A percentile compares a stretch with the other conserved stretches of the same genome.
Evolutionary conservation across 2,888 invertebrate genomes (phyloP).

Genomic region (Tipula helvola): DNA sequence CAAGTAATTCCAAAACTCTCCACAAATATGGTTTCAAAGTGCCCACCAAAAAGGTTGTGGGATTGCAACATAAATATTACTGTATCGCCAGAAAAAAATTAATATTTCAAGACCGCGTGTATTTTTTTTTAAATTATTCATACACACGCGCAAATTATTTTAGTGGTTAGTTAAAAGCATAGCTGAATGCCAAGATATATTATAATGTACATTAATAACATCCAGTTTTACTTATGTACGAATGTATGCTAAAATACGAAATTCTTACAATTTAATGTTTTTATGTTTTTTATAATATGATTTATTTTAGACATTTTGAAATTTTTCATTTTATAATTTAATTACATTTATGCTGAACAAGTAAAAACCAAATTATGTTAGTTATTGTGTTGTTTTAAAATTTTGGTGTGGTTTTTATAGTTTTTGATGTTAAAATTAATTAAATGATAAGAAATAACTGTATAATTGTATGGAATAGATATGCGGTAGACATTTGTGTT

Average conservation of each 20-base stretch:
- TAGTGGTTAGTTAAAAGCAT: neutral
- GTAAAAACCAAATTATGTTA: neutral
- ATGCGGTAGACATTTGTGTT: neutral
- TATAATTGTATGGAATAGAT: neutral
- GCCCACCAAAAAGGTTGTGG: no score
- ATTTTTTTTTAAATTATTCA: neutral
- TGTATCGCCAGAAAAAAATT: neutral
- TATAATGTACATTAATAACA: neutral
- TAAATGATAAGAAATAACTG: neutral
- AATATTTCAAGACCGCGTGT: neutral
- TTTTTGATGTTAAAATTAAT: neutral
- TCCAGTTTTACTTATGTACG: neutral
- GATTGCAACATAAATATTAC: neutral
- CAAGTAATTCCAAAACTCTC: neutral
- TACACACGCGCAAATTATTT: neutral
- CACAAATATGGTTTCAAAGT: neutral
- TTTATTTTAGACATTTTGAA: neutral
- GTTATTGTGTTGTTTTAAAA: neutral
- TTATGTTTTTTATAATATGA: neutral
- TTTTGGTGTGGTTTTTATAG: neutral
- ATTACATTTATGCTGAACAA: neutral
- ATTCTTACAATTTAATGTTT: neutral
- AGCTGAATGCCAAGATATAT: neutral
- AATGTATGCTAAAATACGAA: neutral
- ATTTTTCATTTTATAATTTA: neutral